Evolutionary conservation across 2,797 vertebrate genomes (phyloP).

Genomic region (Rhynchotus rufescens): DNA sequence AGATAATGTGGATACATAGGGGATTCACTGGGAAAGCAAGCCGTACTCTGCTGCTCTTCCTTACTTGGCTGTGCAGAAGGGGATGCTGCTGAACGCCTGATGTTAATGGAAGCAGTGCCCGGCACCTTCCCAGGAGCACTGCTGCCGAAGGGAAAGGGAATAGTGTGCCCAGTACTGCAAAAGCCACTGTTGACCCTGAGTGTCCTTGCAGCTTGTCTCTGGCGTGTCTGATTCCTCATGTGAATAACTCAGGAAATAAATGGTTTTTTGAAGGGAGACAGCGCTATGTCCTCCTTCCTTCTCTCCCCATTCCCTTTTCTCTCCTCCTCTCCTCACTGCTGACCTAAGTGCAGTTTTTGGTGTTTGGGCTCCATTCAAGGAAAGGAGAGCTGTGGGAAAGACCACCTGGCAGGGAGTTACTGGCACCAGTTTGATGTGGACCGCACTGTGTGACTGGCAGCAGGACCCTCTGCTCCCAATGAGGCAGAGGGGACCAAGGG

Average conservation of each 20-base stretch:
- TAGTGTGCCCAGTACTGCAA: not conserved
- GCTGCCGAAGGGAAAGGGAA: not conserved
- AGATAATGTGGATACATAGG: not conserved
- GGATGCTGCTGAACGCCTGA: not conserved
- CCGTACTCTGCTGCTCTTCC: not conserved
- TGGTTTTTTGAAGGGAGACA: not conserved
- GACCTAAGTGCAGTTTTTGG: not conserved
- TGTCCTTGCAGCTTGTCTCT: not conserved
- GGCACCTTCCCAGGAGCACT: fast-evolving
- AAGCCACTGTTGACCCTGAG: not conserved
- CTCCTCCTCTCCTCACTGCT: not conserved
- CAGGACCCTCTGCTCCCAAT: not conserved
- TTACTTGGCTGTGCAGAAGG: not conserved
- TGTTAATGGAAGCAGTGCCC: not conserved
- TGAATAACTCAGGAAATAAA: not conserved
- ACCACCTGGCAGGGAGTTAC: not conserved
- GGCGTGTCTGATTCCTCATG: not conserved
- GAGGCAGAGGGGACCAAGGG: fast-evolving
- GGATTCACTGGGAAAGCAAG: not conserved
- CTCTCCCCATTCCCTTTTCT: not conserved
- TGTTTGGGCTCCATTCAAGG: not conserved
- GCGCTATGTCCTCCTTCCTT: not conserved
- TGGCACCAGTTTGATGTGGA: fast-evolving
- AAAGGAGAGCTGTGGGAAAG: not conserved
- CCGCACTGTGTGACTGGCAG: not conserved